These are phyloP conservation scores for Polyergus mexicanus DNA, from an alignment of 1,140 invertebrate genomes.

Conservation along the genomic window DNA sequence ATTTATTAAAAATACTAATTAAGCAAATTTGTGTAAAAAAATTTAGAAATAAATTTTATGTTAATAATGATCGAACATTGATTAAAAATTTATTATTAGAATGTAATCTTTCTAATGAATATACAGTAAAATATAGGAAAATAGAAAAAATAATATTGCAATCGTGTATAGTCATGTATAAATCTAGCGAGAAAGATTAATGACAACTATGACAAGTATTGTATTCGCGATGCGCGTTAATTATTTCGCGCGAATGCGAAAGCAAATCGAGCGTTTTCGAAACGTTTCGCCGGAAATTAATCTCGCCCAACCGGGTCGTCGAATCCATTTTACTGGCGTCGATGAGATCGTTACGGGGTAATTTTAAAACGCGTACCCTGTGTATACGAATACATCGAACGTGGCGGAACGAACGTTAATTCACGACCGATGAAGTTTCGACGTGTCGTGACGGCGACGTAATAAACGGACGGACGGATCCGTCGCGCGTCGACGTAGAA, in stretches of 20 bases:
- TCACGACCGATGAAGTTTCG: constrained; percentile 22
- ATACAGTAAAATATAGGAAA: background rate
- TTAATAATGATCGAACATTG: background rate
- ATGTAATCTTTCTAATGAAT: background rate
- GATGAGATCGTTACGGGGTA: background rate
- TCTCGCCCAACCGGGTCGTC: constrained; percentile 53
- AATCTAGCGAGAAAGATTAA: too few species aligned
- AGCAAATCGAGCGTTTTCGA: background rate
- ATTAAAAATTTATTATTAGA: background rate
- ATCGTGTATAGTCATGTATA: too few species aligned
- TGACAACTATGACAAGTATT: background rate
- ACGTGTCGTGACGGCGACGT: constrained; percentile 2
- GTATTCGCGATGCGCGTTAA: constrained; percentile 4
- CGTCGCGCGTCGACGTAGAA: background rate
- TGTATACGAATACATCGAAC: background rate
- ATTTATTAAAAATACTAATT: constrained; percentile 1
- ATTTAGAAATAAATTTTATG: background rate
- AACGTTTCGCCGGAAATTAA: constrained; percentile 52
- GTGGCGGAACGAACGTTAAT: background rate
- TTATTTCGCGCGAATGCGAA: constrained; percentile 28
- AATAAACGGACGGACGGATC: background rate
- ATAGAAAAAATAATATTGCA: background rate
- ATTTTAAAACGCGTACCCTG: background rate
- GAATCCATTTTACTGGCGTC: background rate
- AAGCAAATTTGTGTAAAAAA: background rate